Base-by-base conservation (phyloP, 2,888 invertebrate genomes). In the Sepioteuthis lessoniana region DNA sequence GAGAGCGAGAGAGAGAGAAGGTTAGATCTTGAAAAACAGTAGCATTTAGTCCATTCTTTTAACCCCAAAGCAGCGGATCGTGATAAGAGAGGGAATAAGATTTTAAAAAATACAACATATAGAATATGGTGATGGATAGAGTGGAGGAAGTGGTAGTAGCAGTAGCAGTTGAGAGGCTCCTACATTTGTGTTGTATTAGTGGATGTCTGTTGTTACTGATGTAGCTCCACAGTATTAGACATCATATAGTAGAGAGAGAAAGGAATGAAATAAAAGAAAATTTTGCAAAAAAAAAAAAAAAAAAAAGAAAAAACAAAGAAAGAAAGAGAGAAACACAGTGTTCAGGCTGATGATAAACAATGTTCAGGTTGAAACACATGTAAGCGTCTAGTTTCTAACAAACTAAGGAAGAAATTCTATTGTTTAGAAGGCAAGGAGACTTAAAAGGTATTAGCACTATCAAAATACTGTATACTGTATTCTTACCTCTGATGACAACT, bases 151-250 rank as follows among this genome's bases (percentile, higher is more conserved):
- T 76, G n/a, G 76, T 35, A 76, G 76, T 76, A 76, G 76, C n/a
- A 76, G n/a, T n/a, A n/a, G n/a, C 13, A 55, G 55, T 55, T 55
- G n/a, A 76, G n/a, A 16, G n/a, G n/a, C 76, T 76, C 76, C 76
- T 76, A 76, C 16, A 76, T 76, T 76, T 76, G 76, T 76, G 76
- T 76, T 76, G 76, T 76, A 76, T 76, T 76, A 76, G 76, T 76
- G 76, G 76, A 76, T n/a, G 76, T 76, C n/a, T 76, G 76, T n/a
- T 76, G 76, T 76, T 76, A 76, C 76, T 76, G n/a, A 35, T n/a
- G n/a, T 76, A 76, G n/a, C n/a, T 76, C n/a, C n/a, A 42, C 42
- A n/a, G n/a, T n/a, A 13, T 76, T 76, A 76, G 76, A 76, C 76
- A 76, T 76, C 76, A 76, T 76, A 76, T n/a, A 76, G 16, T n/a